Conservation (phyloP, 2,888 invertebrate genomes). For the Linnaemya vulpina region DNA sequence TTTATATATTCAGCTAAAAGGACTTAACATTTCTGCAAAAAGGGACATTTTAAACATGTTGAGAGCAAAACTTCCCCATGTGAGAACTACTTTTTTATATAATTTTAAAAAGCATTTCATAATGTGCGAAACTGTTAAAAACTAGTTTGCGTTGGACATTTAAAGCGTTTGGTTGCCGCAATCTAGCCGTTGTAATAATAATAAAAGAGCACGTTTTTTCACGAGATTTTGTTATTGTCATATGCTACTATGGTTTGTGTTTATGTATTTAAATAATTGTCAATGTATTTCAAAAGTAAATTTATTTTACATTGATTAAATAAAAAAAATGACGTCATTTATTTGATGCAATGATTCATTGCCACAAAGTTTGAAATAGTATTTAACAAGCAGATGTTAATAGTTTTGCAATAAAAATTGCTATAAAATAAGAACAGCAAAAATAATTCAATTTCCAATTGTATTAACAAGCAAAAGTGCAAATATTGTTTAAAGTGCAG, state of each 20-base stretch:
- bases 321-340: slow-evolving; percentile 53
- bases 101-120: background rate
- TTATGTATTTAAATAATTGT: slow-evolving; percentile 1
- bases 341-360: slow-evolving; percentile 19
- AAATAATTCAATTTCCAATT: background rate
- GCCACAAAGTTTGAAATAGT: background rate
- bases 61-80: background rate
- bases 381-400: slow-evolving; percentile 48
- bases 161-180: slow-evolving; percentile 45
- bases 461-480: slow-evolving; percentile 5
- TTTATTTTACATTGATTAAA: slow-evolving; percentile 16
- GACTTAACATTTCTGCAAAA: slow-evolving; percentile 41
- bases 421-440: slow-evolving; percentile 4
- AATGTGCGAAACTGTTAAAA: background rate
- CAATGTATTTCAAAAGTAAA: slow-evolving; percentile 17
- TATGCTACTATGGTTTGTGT: slow-evolving; percentile 13
- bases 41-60: slow-evolving; percentile 33
- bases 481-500: slow-evolving; percentile 16
- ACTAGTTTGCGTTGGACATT: slow-evolving; percentile 55
- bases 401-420: slow-evolving; percentile 16
- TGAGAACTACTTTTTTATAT: background rate
- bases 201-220: slow-evolving; percentile 4
- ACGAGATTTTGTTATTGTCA: slow-evolving; percentile 3
- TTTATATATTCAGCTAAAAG: slow-evolving; percentile 56
- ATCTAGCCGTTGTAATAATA: background rate